Conservation (phyloP, 2,888 invertebrate species). For the Andricus curvator region DNA sequence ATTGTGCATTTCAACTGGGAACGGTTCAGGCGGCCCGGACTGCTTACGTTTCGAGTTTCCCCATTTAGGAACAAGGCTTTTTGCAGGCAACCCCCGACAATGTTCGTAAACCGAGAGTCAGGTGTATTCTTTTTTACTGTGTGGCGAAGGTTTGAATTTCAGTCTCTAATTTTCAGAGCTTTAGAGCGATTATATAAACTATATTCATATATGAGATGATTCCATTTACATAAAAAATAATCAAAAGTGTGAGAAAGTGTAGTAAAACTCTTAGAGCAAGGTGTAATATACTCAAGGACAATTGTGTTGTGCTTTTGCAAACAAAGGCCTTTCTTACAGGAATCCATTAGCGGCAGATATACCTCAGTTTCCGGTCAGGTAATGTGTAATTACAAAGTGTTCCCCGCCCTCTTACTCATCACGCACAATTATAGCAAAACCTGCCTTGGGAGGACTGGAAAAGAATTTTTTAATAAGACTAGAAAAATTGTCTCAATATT, state of each 20-base stretch:
- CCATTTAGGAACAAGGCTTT: too few relatives aligned
- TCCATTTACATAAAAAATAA: not conserved
- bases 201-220: not conserved
- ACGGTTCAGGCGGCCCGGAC: too few relatives aligned
- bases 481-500: not conserved
- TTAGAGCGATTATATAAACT: too few relatives aligned
- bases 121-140: too few relatives aligned
- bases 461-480: not conserved
- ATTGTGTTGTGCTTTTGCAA: slow-evolving; percentile 51
- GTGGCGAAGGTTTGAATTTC: too few relatives aligned
- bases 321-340: slow-evolving; percentile 55
- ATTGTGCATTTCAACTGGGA: too few relatives aligned
- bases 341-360: slow-evolving; percentile 54
- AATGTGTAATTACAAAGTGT: slow-evolving; percentile 68
- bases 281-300: slow-evolving; percentile 51
- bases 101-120: too few relatives aligned
- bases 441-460: slow-evolving; percentile 1
- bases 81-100: too few relatives aligned
- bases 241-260: not conserved
- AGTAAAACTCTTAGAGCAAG: not conserved
- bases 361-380: slow-evolving; percentile 68
- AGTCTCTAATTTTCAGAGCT: too few relatives aligned
- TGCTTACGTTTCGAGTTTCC: too few relatives aligned
- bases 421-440: slow-evolving; percentile 34
- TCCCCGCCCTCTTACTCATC: slow-evolving; percentile 48